Evolutionary conservation across 2,797 vertebrate species (phyloP).

Genomic region (Picus viridis): DNA sequence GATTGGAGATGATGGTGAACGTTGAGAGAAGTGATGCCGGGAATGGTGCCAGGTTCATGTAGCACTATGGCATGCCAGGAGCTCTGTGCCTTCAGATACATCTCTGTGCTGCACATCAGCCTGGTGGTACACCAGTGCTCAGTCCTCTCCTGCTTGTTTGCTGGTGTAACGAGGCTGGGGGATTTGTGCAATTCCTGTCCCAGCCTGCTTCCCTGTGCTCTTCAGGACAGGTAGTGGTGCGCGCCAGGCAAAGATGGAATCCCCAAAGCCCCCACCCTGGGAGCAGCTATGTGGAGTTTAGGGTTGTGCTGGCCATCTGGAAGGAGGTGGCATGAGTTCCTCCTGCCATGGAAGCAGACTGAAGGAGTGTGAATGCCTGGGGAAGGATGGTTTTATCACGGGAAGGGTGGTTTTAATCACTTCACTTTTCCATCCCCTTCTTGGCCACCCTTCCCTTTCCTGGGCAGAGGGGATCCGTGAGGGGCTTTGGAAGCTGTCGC

Average conservation of each 20-base stretch:
- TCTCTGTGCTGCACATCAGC: background rate
- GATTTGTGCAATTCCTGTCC: background rate
- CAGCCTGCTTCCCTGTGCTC: background rate
- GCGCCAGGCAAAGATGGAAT: background rate
- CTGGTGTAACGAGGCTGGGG: background rate
- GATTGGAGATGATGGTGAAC: background rate
- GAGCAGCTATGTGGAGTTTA: fast-evolving
- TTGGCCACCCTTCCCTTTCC: background rate
- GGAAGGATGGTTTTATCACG: constrained; percentile 15
- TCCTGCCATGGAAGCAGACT: constrained; percentile 29
- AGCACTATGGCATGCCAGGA: fast-evolving
- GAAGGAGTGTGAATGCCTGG: background rate
- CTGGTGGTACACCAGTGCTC: fast-evolving
- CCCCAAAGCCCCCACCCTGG: background rate
- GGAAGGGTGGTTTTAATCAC: constrained; percentile 38
- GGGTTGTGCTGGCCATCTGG: fast-evolving
- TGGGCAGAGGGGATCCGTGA: background rate
- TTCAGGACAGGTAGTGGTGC: background rate
- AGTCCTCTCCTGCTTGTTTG: fast-evolving
- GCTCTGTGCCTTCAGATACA: background rate
- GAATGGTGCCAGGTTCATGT: fast-evolving
- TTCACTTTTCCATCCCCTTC: background rate
- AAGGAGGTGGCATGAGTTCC: constrained; percentile 12
- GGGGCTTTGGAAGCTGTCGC: constrained; percentile 76
- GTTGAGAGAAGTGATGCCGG: background rate